A percentile compares a stretch with the other conserved stretches of the same genome.
Evolutionary conservation across 2,888 invertebrate species (phyloP).

Genomic region (Rhorus exstirpatorius): DNA sequence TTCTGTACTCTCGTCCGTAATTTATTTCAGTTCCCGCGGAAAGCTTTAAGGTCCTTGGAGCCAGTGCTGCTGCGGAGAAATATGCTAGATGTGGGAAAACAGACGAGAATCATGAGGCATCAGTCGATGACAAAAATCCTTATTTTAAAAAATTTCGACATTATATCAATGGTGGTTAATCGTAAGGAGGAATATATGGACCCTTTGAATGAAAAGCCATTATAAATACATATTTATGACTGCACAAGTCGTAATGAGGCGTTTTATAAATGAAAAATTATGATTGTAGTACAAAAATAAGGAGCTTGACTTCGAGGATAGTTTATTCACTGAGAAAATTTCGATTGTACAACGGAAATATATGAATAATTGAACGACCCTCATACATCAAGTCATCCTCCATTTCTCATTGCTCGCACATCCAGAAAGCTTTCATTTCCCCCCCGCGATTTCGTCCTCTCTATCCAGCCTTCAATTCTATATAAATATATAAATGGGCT

Average conservation of each 20-base stretch:
- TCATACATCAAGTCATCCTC: background rate
- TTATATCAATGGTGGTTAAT: no score
- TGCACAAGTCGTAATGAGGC: no score
- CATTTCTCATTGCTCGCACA: background rate
- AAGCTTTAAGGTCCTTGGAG: slow-evolving; percentile 83
- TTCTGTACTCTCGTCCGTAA: slow-evolving; percentile 78
- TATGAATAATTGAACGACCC: background rate
- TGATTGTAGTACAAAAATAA: no score
- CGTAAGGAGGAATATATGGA: no score
- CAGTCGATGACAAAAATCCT: background rate
- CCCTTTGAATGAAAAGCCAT: no score
- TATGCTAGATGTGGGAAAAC: slow-evolving; percentile 6
- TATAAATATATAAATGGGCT: slow-evolving; percentile 35
- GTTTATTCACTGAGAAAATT: background rate
- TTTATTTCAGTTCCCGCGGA: slow-evolving; percentile 85
- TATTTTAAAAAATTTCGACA: background rate
- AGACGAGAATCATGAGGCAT: background rate
- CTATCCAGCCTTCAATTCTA: slow-evolving; percentile 16
- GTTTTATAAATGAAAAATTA: no score
- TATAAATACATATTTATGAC: no score
- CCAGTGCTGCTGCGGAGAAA: slow-evolving; percentile 75
- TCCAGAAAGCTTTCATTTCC: slow-evolving; percentile 14
- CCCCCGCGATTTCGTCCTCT: background rate
- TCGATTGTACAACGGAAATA: background rate
- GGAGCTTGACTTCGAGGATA: background rate